These are phyloP conservation scores for Drosophila emarginata DNA, from an alignment of 2,888 invertebrate genomes.

Conservation along the genomic window DNA sequence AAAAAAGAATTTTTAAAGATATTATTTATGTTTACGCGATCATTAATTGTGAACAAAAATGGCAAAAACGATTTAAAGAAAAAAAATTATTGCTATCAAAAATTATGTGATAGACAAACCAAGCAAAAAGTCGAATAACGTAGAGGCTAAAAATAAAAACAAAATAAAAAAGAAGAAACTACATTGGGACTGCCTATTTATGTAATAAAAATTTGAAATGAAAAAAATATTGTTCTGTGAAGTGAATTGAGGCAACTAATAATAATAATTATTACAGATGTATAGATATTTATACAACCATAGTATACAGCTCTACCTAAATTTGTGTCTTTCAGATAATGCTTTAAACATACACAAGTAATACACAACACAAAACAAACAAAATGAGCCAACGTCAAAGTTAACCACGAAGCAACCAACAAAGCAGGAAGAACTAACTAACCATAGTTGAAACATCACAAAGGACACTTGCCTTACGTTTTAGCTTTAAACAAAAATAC, in stretches of 20 bases:
- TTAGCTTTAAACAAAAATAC: conserved; percentile 48
- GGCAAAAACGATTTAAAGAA: conserved; percentile 35
- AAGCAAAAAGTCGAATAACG: conserved; percentile 53
- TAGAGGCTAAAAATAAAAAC: conserved; percentile 79
- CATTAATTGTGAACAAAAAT: conserved; percentile 36
- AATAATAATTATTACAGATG: conserved; percentile 1
- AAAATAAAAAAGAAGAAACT: conserved; percentile 1
- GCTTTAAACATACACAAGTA: conserved; percentile 48
- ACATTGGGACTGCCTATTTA: conserved; percentile 78
- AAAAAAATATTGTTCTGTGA: conserved; percentile 36
- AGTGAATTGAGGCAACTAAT: conserved; percentile 14
- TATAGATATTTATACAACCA: conserved; percentile 20
- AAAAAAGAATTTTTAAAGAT: conserved; percentile 5
- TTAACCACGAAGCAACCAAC: conserved; percentile 52
- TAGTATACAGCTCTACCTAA: conserved; percentile 5
- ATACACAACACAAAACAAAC: conserved; percentile 19
- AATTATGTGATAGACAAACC: conserved; percentile 60
- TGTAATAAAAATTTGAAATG: conserved; percentile 71
- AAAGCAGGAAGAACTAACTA: conserved; percentile 33
- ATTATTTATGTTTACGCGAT: conserved; percentile 28
- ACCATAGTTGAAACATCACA: conserved; percentile 39
- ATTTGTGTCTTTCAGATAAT: conserved; percentile 70
- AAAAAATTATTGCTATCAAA: conserved; percentile 16
- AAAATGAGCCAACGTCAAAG: conserved; percentile 68
- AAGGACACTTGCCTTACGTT: conserved; percentile 48